Percentiles rank a stretch among this genome's conserved stretches.
Evolutionary conservation across 2,797 vertebrate genomes (phyloP).

Genomic region (Sebastes trivittatus): DNA sequence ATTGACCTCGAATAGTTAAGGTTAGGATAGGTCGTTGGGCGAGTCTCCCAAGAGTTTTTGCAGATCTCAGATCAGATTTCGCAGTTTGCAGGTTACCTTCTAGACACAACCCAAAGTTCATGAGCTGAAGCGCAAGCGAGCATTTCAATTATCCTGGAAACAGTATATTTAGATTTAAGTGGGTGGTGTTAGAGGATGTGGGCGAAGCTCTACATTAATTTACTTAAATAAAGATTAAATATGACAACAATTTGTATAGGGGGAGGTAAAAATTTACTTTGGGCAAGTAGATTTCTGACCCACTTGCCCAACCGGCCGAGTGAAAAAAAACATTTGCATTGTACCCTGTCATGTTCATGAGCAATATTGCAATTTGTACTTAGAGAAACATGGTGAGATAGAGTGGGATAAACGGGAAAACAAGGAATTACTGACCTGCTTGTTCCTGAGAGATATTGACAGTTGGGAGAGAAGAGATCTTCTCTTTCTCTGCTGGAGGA

Average conservation of each 20-base stretch:
- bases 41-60: too few species aligned
- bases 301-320: neutral
- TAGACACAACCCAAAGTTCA: neutral
- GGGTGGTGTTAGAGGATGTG: neutral
- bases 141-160: neutral
- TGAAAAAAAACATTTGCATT: too few species aligned
- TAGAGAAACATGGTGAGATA: neutral
- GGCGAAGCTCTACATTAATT: neutral
- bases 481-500: slow-evolving; percentile 95
- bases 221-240: neutral
- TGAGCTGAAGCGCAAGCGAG: neutral
- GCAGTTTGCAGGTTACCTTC: too few species aligned
- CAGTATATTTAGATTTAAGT: neutral
- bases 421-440: slow-evolving; percentile 72
- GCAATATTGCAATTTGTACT: neutral
- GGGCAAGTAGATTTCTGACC: too few species aligned
- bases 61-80: too few species aligned
- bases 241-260: neutral
- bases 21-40: too few species aligned
- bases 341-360: neutral
- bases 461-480: slow-evolving; percentile 93
- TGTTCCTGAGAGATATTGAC: slow-evolving; percentile 96
- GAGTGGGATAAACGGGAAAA: neutral
- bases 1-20: too few species aligned
- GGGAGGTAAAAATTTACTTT: neutral